Evolutionary conservation across 2,113 vertebrate genomes (phyloP).

Genomic region (Ploceus nigricollis): DNA sequence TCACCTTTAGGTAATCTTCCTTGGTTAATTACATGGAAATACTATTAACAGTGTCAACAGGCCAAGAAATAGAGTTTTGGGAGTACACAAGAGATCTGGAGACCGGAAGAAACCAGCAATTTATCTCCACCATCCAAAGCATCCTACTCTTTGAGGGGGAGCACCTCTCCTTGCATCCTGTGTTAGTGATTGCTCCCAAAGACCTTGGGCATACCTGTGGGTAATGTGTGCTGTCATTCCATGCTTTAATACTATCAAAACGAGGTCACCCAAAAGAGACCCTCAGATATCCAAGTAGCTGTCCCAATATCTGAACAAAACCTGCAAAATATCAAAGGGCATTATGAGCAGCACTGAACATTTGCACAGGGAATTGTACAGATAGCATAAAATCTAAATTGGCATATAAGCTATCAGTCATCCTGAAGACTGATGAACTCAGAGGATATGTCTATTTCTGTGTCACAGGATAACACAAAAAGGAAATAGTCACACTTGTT

Average conservation of each 20-base stretch:
- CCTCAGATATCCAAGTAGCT: neutral
- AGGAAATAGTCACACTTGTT: neutral
- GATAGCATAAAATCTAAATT: neutral
- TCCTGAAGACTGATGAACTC: neutral
- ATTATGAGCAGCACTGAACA: neutral
- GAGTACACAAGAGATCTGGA: neutral
- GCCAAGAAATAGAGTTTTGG: neutral
- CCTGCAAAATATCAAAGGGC: neutral
- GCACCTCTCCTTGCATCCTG: neutral
- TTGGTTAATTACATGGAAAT: neutral
- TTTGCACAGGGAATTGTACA: neutral
- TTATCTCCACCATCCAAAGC: neutral
- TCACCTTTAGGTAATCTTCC: neutral
- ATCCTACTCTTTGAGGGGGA: neutral
- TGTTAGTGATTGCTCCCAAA: neutral
- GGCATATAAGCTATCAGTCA: neutral
- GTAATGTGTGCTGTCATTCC: rapidly evolving
- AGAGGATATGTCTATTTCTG: neutral
- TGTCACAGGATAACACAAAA: neutral
- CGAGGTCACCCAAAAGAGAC: neutral
- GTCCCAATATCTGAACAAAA: neutral
- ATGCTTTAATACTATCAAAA: neutral
- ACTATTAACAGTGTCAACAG: neutral
- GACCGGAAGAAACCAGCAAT: neutral
- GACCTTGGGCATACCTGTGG: rapidly evolving